Base-by-base conservation (phyloP, 2,113 vertebrate genomes). In the Rhegmatorhina hoffmannsi region DNA sequence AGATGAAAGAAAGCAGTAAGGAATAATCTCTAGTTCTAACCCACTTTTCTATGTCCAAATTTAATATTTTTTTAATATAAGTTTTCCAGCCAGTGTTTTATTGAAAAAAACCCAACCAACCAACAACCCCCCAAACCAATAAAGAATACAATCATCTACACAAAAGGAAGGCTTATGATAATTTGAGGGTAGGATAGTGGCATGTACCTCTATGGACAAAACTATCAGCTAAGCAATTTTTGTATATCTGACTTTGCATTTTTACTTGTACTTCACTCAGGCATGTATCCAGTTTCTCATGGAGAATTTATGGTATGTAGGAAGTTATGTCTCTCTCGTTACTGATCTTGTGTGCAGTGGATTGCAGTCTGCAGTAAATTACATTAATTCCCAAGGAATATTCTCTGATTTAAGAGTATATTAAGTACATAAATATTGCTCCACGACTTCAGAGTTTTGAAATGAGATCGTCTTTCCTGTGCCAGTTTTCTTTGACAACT, bases 221-320 rank as follows among this genome's bases (percentile, higher is more conserved):
- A 33, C 15, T n/a, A 76, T n/a, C 15, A 69, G 31, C 34, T 25
- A 60, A 64, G 25, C 19, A 79, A 53, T 66, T 23, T 58, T 17
- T n/a, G 6, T 55, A 58, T n/a, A 33, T 74, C 13, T 91, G 91
- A 91, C 80, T 79, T 75, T 26, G 34, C 63, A 44, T 77, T 95
- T 90, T 90, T 3, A 52, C 25, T 85, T 70, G 26, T 50, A 31
- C 31, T 88, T 74, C 28, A 55, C 21, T 86, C 59, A 77, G 67
- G 63, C 82, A 86, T 44, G 40, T 21, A 69, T 74, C 56, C 31
- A 92, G 60, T n/a, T 67, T 38, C 38, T 86, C 1, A 0, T 29
- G 59, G 44, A 90, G 44, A 95, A 94, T 93, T 81, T 77, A 86
- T 33, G 33, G 72, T 80, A 91, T 84, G 70, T 58, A 79, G 62